Evolutionary conservation across 2,113 vertebrate genomes (phyloP), one percentile per base, ranked within the genome.

Genomic region (Phainopepla nitens): DNA sequence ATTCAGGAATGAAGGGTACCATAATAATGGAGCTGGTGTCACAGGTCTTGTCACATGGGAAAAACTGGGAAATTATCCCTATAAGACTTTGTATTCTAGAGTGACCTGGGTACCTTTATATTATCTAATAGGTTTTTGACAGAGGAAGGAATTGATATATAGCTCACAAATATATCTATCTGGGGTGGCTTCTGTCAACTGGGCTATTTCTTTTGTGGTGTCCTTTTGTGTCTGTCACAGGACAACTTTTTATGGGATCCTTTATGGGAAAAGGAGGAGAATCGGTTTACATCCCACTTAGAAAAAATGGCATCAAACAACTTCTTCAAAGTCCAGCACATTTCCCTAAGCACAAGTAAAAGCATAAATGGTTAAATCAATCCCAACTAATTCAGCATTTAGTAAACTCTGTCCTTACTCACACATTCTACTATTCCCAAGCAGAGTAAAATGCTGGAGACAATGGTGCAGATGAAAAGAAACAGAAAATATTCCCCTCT

Each of bases 401-500:
- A 61, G 77, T 96, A 96, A 92, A 96, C 24, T 28, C 93, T 93
- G 57, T 91, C 70, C 87, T 96, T 96, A 79, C 50, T 97, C 90
- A 75, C 96, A 96, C 86, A 0, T 96, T 93, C 90, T 96, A 96
- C 91, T 76, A 19, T 96, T 95, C 94, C 91, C 73, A 89, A 64
- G 57, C 50, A 89, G 87, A 95, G 35, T 84, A 92, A 94, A 95
- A 85, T 12, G 11, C 61, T 90, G 84, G n/a, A 42, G 50, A 93
- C 72, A 76, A 68, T 54, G 91, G 89, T 94, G 90, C 62, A 93
- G 68, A 87, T 82, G 92, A 96, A 96, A 95, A 96, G 92, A 97
- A 96, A 86, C 94, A 96, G 90, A 96, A 93, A 95, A 93, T 76
- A 71, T 13, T 31, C 31, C 54, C 33, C 54, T 87, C 92, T 66